Conservation (phyloP, 35 echinoderm and acorn worm genomes). For the Patiria miniata region DNA sequence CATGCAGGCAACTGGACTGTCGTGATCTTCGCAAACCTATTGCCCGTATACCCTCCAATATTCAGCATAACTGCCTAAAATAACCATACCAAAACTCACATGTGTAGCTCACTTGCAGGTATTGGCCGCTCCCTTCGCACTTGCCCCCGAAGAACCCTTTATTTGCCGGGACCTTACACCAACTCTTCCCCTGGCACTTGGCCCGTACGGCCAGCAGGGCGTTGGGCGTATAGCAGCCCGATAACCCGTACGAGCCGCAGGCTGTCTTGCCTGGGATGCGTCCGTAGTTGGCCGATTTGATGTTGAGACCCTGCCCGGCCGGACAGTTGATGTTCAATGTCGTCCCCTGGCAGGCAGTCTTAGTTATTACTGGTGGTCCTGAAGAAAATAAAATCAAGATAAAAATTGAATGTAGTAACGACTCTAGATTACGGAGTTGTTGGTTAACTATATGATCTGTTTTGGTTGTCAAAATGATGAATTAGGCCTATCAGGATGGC, state of each 20-base stretch:
- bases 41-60: neutral
- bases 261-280: neutral
- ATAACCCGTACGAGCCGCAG: neutral
- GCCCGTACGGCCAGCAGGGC: neutral
- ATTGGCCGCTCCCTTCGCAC: neutral
- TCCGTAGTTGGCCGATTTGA: conserved; percentile 2
- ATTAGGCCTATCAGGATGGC: neutral
- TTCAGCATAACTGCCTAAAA: neutral
- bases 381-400: neutral
- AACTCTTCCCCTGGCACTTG: conserved; percentile 1
- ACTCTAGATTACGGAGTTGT: neutral
- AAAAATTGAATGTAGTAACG: neutral
- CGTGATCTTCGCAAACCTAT: neutral
- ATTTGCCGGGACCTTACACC: neutral
- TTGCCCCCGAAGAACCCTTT: neutral
- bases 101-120: neutral
- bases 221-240: neutral
- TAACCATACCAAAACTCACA: neutral
- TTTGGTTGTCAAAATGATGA: neutral
- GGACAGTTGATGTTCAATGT: neutral
- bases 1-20: neutral
- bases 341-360: neutral
- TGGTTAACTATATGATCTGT: neutral
- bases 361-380: neutral
- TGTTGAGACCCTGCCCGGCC: neutral